Evolutionary conservation across 2,888 invertebrate species (phyloP).

Genomic region (Zaprionus obscuricornis): DNA sequence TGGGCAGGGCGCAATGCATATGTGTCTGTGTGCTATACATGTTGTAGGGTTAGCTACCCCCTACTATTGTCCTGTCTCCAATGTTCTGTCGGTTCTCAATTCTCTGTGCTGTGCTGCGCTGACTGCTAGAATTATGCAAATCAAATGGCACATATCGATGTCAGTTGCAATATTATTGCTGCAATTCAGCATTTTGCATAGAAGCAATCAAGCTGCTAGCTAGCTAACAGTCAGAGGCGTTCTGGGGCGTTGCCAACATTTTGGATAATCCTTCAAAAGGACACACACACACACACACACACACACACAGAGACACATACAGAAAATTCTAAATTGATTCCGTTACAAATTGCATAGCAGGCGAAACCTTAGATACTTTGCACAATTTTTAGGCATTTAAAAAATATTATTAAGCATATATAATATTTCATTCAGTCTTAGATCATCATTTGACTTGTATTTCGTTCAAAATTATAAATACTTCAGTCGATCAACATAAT

Average conservation of each 20-base stretch:
- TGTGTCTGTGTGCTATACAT: too few relatives aligned
- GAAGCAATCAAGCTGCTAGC: conserved; percentile 62
- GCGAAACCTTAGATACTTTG: conserved; percentile 19
- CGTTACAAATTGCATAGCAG: conserved; percentile 5
- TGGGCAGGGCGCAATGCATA: conserved; percentile 36
- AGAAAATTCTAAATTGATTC: conserved; percentile 50
- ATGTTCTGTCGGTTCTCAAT: conserved; percentile 15
- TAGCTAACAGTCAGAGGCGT: too few relatives aligned
- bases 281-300: conserved; percentile 17
- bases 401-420: too few relatives aligned
- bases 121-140: conserved; percentile 69
- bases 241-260: conserved; percentile 46
- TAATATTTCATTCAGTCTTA: too few relatives aligned
- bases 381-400: conserved; percentile 8
- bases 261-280: conserved; percentile 41
- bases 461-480: too few relatives aligned
- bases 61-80: not conserved
- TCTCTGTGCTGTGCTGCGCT: conserved; percentile 15
- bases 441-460: too few relatives aligned
- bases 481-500: too few relatives aligned
- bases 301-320: too few relatives aligned
- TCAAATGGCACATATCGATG: conserved; percentile 76
- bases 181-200: conserved; percentile 68
- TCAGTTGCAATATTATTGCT: conserved; percentile 75
- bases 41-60: conserved; percentile 44